Evolutionary conservation across 1,140 invertebrate species (phyloP).

Genomic region (Hypsibius dujardini): DNA sequence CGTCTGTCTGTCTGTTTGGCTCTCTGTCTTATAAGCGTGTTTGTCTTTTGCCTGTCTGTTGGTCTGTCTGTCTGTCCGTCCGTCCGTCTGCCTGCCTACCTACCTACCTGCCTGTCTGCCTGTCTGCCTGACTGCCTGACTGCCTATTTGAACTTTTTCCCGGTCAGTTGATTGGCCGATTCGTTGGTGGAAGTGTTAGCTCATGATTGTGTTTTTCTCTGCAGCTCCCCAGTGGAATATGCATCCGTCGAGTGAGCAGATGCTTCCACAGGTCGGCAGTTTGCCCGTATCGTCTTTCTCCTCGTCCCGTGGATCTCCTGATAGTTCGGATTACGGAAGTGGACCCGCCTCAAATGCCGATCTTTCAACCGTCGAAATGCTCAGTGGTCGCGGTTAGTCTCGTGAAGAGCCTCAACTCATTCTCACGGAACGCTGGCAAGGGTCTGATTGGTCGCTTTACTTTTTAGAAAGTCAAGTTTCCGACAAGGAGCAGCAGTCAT

Average conservation of each 20-base stretch:
- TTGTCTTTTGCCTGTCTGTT: too few relatives aligned
- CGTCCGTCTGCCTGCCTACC: too few relatives aligned
- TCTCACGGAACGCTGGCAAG: too few relatives aligned
- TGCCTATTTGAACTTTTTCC: too few relatives aligned
- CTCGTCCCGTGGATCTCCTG: constrained; percentile 4
- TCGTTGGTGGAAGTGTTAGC: too few relatives aligned
- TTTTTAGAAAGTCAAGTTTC: neutral
- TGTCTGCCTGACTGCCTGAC: too few relatives aligned
- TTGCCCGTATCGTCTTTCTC: constrained; percentile 1
- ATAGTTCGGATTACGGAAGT: constrained; percentile 9
- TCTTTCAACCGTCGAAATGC: neutral
- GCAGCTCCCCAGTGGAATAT: neutral
- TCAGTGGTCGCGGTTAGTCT: neutral
- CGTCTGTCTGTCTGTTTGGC: too few relatives aligned
- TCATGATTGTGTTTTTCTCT: neutral
- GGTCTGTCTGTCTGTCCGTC: too few relatives aligned
- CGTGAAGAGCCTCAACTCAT: too few relatives aligned
- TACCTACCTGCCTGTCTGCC: too few relatives aligned
- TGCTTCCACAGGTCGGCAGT: constrained; percentile 9
- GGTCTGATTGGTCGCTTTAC: neutral
- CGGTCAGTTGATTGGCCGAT: too few relatives aligned
- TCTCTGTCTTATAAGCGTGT: too few relatives aligned
- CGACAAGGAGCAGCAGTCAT: neutral
- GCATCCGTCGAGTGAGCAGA: neutral
- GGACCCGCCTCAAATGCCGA: neutral